phyloP scores from a whole-genome alignment of 1,140 invertebrate genomes.

The Asobara japonica region DNA sequence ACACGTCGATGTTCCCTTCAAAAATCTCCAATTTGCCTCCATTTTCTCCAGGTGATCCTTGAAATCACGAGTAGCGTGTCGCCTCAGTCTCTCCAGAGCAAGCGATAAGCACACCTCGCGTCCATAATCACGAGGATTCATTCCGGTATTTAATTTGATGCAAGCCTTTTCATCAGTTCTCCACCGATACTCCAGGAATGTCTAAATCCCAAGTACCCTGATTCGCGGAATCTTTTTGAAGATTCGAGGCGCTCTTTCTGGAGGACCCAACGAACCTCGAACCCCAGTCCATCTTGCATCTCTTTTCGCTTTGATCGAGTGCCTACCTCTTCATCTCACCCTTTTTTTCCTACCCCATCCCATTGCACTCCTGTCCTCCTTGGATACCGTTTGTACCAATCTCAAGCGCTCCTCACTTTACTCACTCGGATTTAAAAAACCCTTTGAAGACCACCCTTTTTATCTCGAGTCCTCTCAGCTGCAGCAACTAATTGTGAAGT shows the following conservation, averaged over 20 bases:
- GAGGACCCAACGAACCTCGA: conserved; percentile 6
- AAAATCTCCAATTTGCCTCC: too few species aligned
- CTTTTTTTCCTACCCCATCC: not conserved
- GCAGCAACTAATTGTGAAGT: not conserved
- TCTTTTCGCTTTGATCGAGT: not conserved
- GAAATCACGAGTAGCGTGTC: too few species aligned
- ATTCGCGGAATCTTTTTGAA: conserved; percentile 42
- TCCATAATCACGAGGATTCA: conserved; percentile 1
- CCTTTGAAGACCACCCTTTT: not conserved
- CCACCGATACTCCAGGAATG: conserved; percentile 33
- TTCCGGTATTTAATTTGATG: conserved; percentile 51
- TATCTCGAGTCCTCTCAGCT: not conserved
- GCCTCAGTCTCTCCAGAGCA: too few species aligned
- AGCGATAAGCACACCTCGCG: not conserved
- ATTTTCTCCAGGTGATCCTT: too few species aligned
- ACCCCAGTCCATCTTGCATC: not conserved
- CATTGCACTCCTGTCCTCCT: not conserved
- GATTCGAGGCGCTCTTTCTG: conserved; percentile 33
- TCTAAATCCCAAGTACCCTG: not conserved
- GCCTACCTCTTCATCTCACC: not conserved
- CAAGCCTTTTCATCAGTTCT: conserved; percentile 50
- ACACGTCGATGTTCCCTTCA: too few species aligned
- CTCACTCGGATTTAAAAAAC: conserved; percentile 2
- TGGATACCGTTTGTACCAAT: not conserved
- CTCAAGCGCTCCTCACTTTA: not conserved